Evolutionary conservation across 2,888 invertebrate genomes (phyloP).

Genomic region (Cataglyphis albicans): DNA sequence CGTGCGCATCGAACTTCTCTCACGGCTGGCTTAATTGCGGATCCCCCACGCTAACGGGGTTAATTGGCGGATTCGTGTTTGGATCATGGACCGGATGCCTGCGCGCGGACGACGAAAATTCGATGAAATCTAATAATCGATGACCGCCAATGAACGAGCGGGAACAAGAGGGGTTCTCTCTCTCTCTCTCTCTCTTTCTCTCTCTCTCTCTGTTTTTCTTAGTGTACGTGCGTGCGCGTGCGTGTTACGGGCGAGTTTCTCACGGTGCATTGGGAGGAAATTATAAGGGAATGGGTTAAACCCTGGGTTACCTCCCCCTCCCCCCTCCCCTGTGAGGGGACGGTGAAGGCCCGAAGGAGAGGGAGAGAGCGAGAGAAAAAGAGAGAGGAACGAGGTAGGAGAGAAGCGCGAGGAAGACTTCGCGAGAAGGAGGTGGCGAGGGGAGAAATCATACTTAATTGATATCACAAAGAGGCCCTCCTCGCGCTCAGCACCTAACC

Average conservation of each 20-base stretch:
- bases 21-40: conserved; percentile 70
- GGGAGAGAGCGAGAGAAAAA: conserved; percentile 51
- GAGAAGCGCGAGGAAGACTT: conserved; percentile 39
- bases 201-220: not conserved
- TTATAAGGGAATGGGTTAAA: conserved; percentile 84
- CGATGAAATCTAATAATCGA: conserved; percentile 80
- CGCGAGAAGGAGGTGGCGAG: conserved; percentile 55
- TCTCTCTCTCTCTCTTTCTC: too few relatives aligned
- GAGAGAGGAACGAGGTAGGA: conserved; percentile 50
- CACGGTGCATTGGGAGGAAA: conserved; percentile 85
- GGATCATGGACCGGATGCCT: conserved; percentile 60
- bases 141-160: conserved; percentile 65
- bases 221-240: conserved; percentile 76
- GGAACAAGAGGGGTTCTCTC: conserved; percentile 26
- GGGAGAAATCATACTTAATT: conserved; percentile 83
- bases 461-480: conserved; percentile 83
- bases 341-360: conserved; percentile 46
- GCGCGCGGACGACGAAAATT: conserved; percentile 72
- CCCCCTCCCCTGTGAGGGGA: conserved; percentile 61
- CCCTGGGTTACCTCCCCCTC: conserved; percentile 75
- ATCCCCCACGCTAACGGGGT: conserved; percentile 66
- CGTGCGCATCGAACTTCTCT: conserved; percentile 65
- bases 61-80: conserved; percentile 69
- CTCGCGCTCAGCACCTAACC: conserved; percentile 77
- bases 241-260: conserved; percentile 84